Percentiles rank a stretch among this genome's conserved stretches.
phyloP scores from a whole-genome alignment of 2,113 vertebrate species.

The Rhinogobius similis region DNA sequence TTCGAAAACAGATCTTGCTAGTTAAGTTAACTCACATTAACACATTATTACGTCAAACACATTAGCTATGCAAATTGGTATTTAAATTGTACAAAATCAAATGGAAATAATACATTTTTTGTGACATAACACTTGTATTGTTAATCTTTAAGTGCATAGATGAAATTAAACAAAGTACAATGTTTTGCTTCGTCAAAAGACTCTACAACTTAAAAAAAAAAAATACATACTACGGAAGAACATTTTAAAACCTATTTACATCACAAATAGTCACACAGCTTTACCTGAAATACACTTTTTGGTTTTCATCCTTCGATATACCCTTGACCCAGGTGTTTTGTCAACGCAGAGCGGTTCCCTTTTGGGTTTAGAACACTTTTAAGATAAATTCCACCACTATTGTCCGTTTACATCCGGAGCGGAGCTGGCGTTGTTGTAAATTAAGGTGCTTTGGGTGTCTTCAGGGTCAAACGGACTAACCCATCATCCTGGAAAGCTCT shows the following conservation, averaged over 20 bases:
- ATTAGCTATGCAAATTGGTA: not conserved
- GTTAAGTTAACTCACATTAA: too few relatives aligned
- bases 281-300: too few relatives aligned
- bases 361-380: not conserved
- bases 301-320: too few relatives aligned
- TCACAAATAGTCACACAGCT: not conserved
- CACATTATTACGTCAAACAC: too few relatives aligned
- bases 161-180: not conserved
- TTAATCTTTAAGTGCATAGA: not conserved
- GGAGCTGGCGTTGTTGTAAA: not conserved
- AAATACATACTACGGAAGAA: not conserved
- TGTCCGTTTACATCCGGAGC: not conserved
- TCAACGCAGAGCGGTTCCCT: not conserved
- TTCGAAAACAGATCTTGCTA: too few relatives aligned
- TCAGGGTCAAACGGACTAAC: constrained; percentile 27
- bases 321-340: not conserved
- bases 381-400: not conserved
- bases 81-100: not conserved
- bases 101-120: too few relatives aligned
- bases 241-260: not conserved
- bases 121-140: not conserved
- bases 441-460: not conserved
- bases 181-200: not conserved
- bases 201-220: not conserved
- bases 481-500: constrained; percentile 53